Conservation (phyloP, 2,888 invertebrate genomes). For the Tigriopus californicus region DNA sequence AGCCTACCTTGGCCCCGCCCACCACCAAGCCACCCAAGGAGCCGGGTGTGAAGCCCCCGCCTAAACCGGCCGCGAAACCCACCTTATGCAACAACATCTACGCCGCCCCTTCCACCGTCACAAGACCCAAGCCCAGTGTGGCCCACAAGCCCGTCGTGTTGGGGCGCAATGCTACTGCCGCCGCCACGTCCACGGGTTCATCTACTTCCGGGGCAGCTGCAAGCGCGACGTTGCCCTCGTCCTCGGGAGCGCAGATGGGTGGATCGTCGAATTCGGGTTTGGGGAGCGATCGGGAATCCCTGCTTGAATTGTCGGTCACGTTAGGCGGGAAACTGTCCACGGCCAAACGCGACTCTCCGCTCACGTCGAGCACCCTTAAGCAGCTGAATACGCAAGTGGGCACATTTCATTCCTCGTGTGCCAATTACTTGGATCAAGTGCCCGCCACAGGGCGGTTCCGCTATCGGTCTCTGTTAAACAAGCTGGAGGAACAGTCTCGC, state of each 20-base stretch:
- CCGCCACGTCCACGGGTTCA: too few relatives aligned
- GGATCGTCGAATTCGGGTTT: neutral
- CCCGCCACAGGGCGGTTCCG: slow-evolving; percentile 75
- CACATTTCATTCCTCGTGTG: slow-evolving; percentile 59
- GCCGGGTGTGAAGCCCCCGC: slow-evolving; percentile 19
- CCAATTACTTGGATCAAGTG: slow-evolving; percentile 60
- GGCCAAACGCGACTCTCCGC: slow-evolving; percentile 21
- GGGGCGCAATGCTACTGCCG: neutral
- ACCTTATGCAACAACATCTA: slow-evolving; percentile 26
- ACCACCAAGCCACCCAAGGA: slow-evolving; percentile 20
- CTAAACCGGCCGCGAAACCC: slow-evolving; percentile 21
- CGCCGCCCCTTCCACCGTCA: slow-evolving; percentile 21
- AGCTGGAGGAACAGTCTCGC: slow-evolving; percentile 47
- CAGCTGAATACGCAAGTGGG: slow-evolving; percentile 59
- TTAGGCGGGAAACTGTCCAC: slow-evolving; percentile 29
- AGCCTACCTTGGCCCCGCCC: slow-evolving; percentile 11
- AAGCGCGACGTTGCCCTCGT: neutral
- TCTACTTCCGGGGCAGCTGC: too few relatives aligned
- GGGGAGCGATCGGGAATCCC: neutral
- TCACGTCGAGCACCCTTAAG: slow-evolving; percentile 25
- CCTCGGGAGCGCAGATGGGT: neutral
- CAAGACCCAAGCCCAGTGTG: neutral
- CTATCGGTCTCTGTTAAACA: slow-evolving; percentile 51
- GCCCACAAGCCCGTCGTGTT: neutral
- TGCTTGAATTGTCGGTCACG: slow-evolving; percentile 1